Conservation (phyloP, 2,888 invertebrate species). For the Pterostichus madidus region DNA sequence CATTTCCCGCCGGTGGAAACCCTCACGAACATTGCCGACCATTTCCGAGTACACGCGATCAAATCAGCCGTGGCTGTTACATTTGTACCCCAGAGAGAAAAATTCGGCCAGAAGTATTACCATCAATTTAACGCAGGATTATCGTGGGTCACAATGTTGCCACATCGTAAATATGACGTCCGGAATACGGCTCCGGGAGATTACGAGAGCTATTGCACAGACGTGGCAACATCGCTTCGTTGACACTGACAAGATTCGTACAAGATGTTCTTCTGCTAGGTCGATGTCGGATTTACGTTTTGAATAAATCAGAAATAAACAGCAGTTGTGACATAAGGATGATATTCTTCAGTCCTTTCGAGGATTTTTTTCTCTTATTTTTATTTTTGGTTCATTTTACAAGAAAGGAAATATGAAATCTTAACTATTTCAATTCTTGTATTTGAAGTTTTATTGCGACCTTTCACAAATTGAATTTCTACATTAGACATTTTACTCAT, state of each 20-base stretch:
- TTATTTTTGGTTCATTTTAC: not conserved
- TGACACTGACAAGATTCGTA: conserved; percentile 46
- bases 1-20: conserved; percentile 8
- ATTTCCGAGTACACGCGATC: conserved; percentile 48
- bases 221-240: conserved; percentile 20
- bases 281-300: conserved; percentile 56
- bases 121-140: conserved; percentile 59
- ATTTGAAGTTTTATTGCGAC: not conserved
- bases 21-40: conserved; percentile 34
- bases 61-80: conserved; percentile 24
- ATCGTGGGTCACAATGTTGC: conserved; percentile 29
- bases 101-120: conserved; percentile 55
- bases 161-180: conserved; percentile 50
- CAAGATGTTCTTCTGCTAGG: conserved; percentile 38
- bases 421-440: conserved; percentile 25
- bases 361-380: conserved; percentile 24
- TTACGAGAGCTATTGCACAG: conserved; percentile 19
- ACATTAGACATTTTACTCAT: too few relatives aligned
- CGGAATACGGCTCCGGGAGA: conserved; percentile 9
- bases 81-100: conserved; percentile 47
- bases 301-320: conserved; percentile 60
- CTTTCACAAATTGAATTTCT: too few relatives aligned
- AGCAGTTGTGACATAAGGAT: conserved; percentile 38
- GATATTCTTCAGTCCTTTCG: conserved; percentile 8
- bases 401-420: conserved; percentile 24